These are phyloP conservation scores for Stomatorhinus ivindoensis DNA, from an alignment of 2,113 vertebrate genomes.

Conservation along the genomic window DNA sequence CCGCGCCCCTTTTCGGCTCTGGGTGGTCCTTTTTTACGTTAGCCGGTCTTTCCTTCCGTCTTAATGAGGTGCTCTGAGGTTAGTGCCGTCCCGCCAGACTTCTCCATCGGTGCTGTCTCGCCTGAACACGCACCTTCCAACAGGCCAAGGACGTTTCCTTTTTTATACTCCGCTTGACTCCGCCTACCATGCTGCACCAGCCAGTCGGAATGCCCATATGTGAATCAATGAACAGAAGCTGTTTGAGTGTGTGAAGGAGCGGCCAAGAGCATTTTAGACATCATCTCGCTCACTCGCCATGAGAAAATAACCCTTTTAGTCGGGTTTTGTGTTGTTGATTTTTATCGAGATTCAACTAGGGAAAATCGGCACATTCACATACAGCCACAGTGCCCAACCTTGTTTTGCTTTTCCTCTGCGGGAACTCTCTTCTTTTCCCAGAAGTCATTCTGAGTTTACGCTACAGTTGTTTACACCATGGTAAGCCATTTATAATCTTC, in stretches of 20 bases:
- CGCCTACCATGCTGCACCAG: not conserved
- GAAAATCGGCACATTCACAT: not conserved
- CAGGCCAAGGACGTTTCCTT: not conserved
- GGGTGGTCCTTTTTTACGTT: not conserved
- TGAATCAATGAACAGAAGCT: not conserved
- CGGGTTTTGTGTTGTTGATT: not conserved
- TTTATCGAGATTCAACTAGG: not conserved
- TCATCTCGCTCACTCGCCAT: not conserved
- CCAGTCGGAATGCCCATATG: not conserved
- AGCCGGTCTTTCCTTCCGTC: not conserved
- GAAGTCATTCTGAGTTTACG: not conserved
- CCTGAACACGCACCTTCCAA: not conserved
- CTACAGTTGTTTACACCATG: not conserved
- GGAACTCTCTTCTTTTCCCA: not conserved
- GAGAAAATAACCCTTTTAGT: not conserved
- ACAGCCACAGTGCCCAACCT: not conserved
- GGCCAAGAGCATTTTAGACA: not conserved
- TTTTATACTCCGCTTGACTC: not conserved
- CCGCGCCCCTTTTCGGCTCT: conserved; percentile 7
- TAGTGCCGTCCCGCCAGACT: not conserved
- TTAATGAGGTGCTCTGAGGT: not conserved
- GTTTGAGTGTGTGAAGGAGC: not conserved
- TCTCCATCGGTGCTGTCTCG: not conserved
- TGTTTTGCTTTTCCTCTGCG: not conserved
- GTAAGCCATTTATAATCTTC: not conserved